phyloP scores from a whole-genome alignment of 1,140 invertebrate species.

The Drosophila burlai region DNA sequence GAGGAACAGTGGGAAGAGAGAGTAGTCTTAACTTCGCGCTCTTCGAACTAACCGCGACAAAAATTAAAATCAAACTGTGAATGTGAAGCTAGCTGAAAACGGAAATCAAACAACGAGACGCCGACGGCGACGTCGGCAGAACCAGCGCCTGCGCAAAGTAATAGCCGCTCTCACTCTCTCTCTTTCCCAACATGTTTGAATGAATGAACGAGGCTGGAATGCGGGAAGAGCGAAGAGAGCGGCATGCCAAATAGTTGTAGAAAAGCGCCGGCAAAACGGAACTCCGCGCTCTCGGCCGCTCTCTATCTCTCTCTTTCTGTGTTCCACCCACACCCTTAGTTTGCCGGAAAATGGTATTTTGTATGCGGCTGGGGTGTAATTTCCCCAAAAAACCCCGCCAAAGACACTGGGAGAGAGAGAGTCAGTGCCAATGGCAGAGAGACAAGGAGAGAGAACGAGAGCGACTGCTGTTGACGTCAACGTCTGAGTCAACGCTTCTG shows the following conservation, averaged over 20 bases:
- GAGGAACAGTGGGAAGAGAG: slow-evolving; percentile 37
- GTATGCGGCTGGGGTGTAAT: slow-evolving; percentile 65
- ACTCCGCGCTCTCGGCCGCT: slow-evolving; percentile 19
- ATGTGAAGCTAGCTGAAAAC: slow-evolving; percentile 56
- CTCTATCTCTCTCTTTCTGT: slow-evolving; percentile 25
- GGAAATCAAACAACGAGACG: slow-evolving; percentile 58
- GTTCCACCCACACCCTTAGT: slow-evolving; percentile 41
- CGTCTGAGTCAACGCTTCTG: slow-evolving; percentile 63
- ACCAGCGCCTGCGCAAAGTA: slow-evolving; percentile 49
- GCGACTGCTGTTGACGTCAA: slow-evolving; percentile 50
- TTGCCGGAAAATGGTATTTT: slow-evolving; percentile 55
- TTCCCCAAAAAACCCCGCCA: slow-evolving; percentile 31
- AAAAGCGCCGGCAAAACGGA: slow-evolving; percentile 68
- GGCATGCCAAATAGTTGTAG: slow-evolving; percentile 60
- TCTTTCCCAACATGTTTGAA: slow-evolving; percentile 31
- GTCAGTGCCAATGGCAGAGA: slow-evolving; percentile 2
- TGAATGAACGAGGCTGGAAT: slow-evolving; percentile 65
- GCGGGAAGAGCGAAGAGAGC: slow-evolving; percentile 30
- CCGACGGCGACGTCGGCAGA: slow-evolving; percentile 30
- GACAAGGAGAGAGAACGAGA: slow-evolving; percentile 30
- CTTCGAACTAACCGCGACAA: slow-evolving; percentile 70
- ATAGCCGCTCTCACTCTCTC: slow-evolving; percentile 7
- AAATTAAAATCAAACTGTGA: slow-evolving; percentile 76
- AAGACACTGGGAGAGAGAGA: slow-evolving; percentile 29
- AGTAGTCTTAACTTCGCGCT: slow-evolving; percentile 55